These are phyloP conservation scores for Allobates femoralis DNA, from an alignment of 2,797 vertebrate genomes.

Conservation along the genomic window DNA sequence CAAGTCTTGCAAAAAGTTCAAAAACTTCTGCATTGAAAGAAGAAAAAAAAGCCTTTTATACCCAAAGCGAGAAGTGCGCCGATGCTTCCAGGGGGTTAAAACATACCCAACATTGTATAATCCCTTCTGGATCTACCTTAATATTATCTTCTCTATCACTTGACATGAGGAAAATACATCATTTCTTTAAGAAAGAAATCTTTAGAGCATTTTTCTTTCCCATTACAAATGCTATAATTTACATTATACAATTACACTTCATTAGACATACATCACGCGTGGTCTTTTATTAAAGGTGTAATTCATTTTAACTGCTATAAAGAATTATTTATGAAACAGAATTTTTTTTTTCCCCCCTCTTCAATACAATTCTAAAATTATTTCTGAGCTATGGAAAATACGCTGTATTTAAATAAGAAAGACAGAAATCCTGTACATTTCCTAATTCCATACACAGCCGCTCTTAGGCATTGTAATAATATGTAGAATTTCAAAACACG, in stretches of 20 bases:
- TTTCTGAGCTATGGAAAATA: slow-evolving; percentile 67
- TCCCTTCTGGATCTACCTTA: slow-evolving; percentile 26
- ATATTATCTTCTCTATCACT: slow-evolving; percentile 51
- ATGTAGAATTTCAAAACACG: slow-evolving; percentile 63
- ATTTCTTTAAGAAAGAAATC: slow-evolving; percentile 58
- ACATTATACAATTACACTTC: slow-evolving; percentile 67
- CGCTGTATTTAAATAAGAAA: slow-evolving; percentile 67
- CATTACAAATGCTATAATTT: slow-evolving; percentile 63
- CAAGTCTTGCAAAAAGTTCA: slow-evolving; percentile 70
- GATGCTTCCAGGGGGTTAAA: slow-evolving; percentile 51
- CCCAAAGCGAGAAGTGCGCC: background rate
- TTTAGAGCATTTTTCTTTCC: slow-evolving; percentile 63
- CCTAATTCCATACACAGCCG: slow-evolving; percentile 59
- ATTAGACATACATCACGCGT: slow-evolving; percentile 64
- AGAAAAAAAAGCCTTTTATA: slow-evolving; percentile 2
- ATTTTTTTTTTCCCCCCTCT: slow-evolving; percentile 37
- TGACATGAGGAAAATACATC: slow-evolving; percentile 49
- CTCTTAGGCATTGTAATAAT: slow-evolving; percentile 59
- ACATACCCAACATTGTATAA: slow-evolving; percentile 44
- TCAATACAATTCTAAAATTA: slow-evolving; percentile 64
- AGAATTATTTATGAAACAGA: slow-evolving; percentile 65
- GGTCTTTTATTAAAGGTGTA: slow-evolving; percentile 41
- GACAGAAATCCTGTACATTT: slow-evolving; percentile 65
- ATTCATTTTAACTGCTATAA: slow-evolving; percentile 54
- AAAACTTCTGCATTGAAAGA: slow-evolving; percentile 60